Evolutionary conservation across 2,888 invertebrate species (phyloP).

Genomic region (Thera britannica): DNA sequence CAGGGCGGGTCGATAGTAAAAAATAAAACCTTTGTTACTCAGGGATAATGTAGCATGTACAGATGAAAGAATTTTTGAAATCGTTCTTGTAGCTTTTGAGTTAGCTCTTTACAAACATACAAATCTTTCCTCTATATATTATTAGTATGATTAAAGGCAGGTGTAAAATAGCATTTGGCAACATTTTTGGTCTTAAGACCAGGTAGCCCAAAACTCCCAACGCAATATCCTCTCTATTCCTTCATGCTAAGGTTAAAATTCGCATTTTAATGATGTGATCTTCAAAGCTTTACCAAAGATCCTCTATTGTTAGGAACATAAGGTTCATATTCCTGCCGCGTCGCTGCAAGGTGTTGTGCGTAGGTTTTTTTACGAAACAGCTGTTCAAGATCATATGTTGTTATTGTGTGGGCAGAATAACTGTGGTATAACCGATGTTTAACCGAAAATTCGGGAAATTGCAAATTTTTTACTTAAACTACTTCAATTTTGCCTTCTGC

Average conservation of each 20-base stretch:
- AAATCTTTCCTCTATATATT: too few relatives aligned
- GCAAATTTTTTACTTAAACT: background rate
- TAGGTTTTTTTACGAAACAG: constrained; percentile 25
- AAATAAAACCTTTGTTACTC: too few relatives aligned
- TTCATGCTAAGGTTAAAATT: constrained; percentile 2
- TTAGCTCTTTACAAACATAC: too few relatives aligned
- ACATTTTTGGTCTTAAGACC: constrained; percentile 3
- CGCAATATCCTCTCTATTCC: background rate
- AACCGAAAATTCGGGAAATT: constrained; percentile 2
- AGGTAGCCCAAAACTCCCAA: constrained; percentile 3
- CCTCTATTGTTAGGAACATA: background rate
- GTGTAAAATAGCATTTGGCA: constrained; percentile 12
- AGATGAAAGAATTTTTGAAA: too few relatives aligned
- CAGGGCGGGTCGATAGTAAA: too few relatives aligned
- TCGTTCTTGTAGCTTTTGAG: too few relatives aligned
- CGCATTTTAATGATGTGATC: background rate
- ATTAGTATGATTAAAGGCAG: background rate
- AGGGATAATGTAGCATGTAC: too few relatives aligned
- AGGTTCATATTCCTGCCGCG: background rate
- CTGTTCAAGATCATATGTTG: constrained; percentile 24
- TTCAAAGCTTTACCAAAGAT: background rate
- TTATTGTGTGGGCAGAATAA: constrained; percentile 16
- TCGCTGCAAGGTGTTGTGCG: constrained; percentile 10
- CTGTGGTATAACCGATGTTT: constrained; percentile 30
- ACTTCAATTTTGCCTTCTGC: too few relatives aligned